phyloP scores from a whole-genome alignment of 2,797 vertebrate species.

The Anabas testudineus region DNA sequence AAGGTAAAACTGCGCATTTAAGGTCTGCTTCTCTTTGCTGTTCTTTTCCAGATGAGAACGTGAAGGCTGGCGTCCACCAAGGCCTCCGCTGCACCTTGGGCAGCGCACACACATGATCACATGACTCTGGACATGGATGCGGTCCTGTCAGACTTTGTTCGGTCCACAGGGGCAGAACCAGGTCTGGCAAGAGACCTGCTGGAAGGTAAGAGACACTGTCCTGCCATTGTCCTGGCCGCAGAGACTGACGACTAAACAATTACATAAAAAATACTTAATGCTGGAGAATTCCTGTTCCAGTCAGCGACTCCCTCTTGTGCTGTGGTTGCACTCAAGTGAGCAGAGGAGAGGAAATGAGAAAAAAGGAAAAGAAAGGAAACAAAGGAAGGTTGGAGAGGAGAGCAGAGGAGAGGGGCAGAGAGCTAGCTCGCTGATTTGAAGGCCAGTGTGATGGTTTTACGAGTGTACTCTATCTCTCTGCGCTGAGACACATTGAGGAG shows the following conservation, averaged over 20 bases:
- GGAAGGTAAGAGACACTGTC: constrained; percentile 88
- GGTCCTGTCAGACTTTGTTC: constrained; percentile 99
- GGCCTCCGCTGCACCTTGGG: constrained; percentile 91
- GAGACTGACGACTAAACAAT: not conserved
- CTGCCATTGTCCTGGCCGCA: not conserved
- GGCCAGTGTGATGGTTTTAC: constrained; percentile 77
- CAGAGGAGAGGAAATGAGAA: constrained; percentile 6
- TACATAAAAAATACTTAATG: not conserved
- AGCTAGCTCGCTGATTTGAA: constrained; percentile 77
- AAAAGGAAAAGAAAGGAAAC: constrained; percentile 46
- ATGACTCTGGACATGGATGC: constrained; percentile 99
- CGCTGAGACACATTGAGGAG: constrained; percentile 80
- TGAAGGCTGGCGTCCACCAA: constrained; percentile 90
- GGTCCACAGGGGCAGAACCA: constrained; percentile 99
- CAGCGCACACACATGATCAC: constrained; percentile 94
- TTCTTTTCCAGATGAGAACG: constrained; percentile 89
- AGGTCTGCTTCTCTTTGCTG: constrained; percentile 27
- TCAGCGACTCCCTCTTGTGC: constrained; percentile 31
- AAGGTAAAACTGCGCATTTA: constrained; percentile 8
- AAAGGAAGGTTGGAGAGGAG: constrained; percentile 23
- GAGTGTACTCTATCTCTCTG: constrained; percentile 72
- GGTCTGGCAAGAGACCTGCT: constrained; percentile 99
- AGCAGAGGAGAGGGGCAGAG: constrained; percentile 42
- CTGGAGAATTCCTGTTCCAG: constrained; percentile 14
- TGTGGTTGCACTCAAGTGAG: not conserved